A percentile compares a stretch with the other conserved stretches of the same genome.
Conservation (phyloP, 2,888 invertebrate species). For the Leucozona laternaria region DNA sequence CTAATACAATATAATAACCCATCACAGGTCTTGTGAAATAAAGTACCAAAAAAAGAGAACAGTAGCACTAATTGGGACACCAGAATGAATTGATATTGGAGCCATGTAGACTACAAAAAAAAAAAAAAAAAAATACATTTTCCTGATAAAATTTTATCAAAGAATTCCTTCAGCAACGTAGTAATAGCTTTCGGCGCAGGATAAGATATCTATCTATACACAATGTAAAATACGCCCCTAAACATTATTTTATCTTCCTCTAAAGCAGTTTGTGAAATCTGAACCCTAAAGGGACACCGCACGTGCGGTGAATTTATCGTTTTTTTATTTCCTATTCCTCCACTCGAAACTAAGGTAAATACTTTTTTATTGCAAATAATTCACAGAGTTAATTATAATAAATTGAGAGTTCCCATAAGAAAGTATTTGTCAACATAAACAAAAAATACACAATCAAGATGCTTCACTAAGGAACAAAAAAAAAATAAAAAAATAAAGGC, state of each 20-base stretch:
- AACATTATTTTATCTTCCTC: not conserved
- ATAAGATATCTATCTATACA: not conserved
- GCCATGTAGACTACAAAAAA: not conserved
- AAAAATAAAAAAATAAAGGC: constrained; percentile 3
- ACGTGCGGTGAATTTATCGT: constrained; percentile 12
- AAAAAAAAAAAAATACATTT: not conserved
- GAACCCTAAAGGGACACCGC: constrained; percentile 15
- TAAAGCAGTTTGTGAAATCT: constrained; percentile 1
- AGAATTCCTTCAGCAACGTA: not conserved
- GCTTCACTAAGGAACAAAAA: not conserved
- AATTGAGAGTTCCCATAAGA: constrained; percentile 41
- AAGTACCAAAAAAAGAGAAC: not conserved
- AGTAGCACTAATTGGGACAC: not conserved
- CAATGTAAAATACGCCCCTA: not conserved
- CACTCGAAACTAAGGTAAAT: constrained; percentile 28
- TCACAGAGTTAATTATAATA: constrained; percentile 46
- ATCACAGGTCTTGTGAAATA: no score
- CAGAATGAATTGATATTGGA: not conserved
- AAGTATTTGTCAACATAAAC: constrained; percentile 54
- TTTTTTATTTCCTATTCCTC: not conserved
- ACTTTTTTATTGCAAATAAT: constrained; percentile 40
- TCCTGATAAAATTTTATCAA: not conserved
- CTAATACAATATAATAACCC: no score
- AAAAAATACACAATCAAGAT: constrained; percentile 34
- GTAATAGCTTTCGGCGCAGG: constrained; percentile 5